Evolutionary conservation across 1,140 invertebrate genomes (phyloP), one percentile per base, ranked within the genome.

Genomic region (Hestina assimilis): DNA sequence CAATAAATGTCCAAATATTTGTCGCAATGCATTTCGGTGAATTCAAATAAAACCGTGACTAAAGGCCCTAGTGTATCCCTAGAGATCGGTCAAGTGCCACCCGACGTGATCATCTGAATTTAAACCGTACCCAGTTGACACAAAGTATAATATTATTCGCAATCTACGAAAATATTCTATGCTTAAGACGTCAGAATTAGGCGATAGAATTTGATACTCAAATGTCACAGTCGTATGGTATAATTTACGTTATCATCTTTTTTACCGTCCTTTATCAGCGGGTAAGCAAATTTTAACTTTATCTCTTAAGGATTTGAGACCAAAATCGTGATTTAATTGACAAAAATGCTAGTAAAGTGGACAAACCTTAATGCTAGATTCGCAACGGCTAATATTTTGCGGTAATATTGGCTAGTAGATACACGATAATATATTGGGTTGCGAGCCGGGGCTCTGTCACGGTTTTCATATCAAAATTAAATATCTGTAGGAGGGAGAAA

Each of bases 1-100:
- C 73, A 83, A 87, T 87, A 84, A 81, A 85, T 76, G 82, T 87
- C 79, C 73, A 87, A 87, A 87, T 87, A 87, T 87, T 87, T 87
- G 80, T 87, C 74, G 73, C 71, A 75, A 66, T 60, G 68, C 69
- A 79, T 81, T 83, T 74, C 63, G 64, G 69, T 66, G 70, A 74
- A 84, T 86, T 81, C 80, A 81, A 84, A 83, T 84, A 85, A 84
- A 80, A 83, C 80, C 79, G 72, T 87, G 72, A 81, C 84, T 76
- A 82, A 84, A 85, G 56, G 53, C 66, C 70, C 76, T 69, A 61
- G 58, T 41, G 52, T 71, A 70, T 85, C 82, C 80, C 79, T 66
- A 57, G 75, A 69, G 83, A 84, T 75, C 62, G 78, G 78, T 79
- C 79, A 81, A 78, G 66, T 62, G 59, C 42, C 59, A 41, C 31